Evolutionary conservation across 2,797 vertebrate genomes (phyloP).

Genomic region (Siniperca obscura): DNA sequence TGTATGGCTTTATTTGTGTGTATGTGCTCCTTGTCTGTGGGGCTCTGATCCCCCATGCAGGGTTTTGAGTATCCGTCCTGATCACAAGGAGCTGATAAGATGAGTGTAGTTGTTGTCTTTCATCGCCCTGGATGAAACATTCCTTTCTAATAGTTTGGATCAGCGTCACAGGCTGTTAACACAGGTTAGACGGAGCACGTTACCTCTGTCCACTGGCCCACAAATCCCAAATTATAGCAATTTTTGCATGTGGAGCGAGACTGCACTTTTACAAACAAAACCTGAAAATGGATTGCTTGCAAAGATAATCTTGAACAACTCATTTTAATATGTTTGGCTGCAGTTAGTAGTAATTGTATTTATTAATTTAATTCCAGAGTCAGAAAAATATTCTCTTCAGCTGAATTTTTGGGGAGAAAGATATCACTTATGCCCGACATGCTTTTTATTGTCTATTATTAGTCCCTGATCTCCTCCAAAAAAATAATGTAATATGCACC

Average conservation of each 20-base stretch:
- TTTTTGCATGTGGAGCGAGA: background rate
- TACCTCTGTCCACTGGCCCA: constrained; percentile 52
- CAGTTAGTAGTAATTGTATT: background rate
- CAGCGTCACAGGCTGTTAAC: constrained; percentile 78
- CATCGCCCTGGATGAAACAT: constrained; percentile 92
- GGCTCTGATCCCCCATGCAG: constrained; percentile 64
- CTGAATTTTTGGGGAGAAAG: background rate
- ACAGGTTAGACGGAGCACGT: constrained; percentile 67
- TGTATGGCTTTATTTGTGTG: constrained; percentile 46
- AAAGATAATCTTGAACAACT: background rate
- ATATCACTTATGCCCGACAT: background rate
- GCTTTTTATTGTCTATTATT: constrained; percentile 2
- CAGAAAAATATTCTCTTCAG: background rate
- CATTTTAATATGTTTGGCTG: background rate
- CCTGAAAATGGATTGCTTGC: background rate
- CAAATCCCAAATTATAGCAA: background rate
- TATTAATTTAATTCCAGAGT: background rate
- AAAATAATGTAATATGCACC: constrained; percentile 12
- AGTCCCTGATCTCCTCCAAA: background rate
- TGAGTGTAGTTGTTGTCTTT: constrained; percentile 87
- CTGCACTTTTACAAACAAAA: background rate
- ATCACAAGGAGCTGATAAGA: constrained; percentile 89
- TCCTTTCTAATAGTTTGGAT: constrained; percentile 90
- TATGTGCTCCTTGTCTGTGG: constrained; percentile 31
- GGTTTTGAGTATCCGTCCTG: constrained; percentile 82